These are phyloP conservation scores for Tachuris rubrigastra DNA, from an alignment of 2,113 vertebrate species.

Conservation along the genomic window DNA sequence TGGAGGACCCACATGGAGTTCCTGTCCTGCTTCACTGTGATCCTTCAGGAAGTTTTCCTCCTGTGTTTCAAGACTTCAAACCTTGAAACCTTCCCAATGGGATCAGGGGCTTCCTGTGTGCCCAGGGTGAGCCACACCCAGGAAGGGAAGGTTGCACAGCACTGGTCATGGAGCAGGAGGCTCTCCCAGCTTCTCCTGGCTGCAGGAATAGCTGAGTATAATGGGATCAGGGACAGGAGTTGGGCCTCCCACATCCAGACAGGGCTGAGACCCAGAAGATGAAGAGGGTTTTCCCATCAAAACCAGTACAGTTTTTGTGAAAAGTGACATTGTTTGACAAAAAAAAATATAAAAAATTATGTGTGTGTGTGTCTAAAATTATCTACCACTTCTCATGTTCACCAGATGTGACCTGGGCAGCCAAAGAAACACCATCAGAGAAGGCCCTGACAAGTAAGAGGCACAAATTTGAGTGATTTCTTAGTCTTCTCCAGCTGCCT, in stretches of 20 bases:
- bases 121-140: not conserved
- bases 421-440: not conserved
- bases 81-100: accelerated
- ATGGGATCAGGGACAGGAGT: no score
- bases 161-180: accelerated
- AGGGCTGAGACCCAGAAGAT: not conserved
- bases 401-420: not conserved
- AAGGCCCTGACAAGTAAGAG: not conserved
- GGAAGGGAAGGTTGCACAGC: not conserved
- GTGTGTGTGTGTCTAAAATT: not conserved
- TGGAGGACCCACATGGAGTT: no score
- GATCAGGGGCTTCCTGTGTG: not conserved
- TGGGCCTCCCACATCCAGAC: not conserved
- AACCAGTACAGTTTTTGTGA: not conserved
- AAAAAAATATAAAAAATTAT: not conserved
- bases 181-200: not conserved
- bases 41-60: not conserved
- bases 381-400: not conserved
- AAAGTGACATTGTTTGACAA: not conserved
- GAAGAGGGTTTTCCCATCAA: not conserved
- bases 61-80: not conserved
- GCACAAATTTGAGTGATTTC: not conserved
- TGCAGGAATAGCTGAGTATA: not conserved
- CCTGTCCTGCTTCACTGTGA: not conserved
- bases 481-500: not conserved